phyloP scores from a whole-genome alignment of 2,113 vertebrate species.

The Ophiodon elongatus region DNA sequence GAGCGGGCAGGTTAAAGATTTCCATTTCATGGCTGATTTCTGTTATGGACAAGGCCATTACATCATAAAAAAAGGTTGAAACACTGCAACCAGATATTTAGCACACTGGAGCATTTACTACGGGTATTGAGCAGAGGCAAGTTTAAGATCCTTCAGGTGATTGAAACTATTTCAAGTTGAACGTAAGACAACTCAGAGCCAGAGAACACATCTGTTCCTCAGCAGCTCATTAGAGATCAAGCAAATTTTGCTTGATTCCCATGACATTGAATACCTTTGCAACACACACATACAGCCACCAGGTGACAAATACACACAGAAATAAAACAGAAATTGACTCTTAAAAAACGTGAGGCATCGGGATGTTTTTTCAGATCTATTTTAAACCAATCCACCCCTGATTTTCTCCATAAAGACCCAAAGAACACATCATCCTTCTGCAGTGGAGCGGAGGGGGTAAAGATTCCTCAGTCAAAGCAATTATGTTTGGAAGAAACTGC shows the following conservation, averaged over 20 bases:
- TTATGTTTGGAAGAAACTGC: constrained; percentile 28
- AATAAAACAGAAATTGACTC: background rate
- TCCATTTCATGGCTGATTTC: constrained; percentile 22
- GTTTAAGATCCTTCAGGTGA: constrained; percentile 22
- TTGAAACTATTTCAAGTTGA: constrained; percentile 25
- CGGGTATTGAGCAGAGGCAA: background rate
- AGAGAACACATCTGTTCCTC: constrained; percentile 46
- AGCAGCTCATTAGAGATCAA: constrained; percentile 3
- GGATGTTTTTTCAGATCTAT: constrained; percentile 24
- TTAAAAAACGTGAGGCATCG: background rate
- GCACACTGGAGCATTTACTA: constrained; percentile 11
- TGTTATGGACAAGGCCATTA: background rate
- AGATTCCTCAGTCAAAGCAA: constrained; percentile 29
- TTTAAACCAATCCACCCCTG: background rate
- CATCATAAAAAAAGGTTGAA: constrained; percentile 35
- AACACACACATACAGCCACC: constrained; percentile 11
- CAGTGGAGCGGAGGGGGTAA: constrained; percentile 2
- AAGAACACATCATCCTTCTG: constrained; percentile 32
- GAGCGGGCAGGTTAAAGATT: background rate
- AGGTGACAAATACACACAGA: background rate
- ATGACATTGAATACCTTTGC: background rate
- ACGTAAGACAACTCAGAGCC: constrained; percentile 16
- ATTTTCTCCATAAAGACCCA: constrained; percentile 6
- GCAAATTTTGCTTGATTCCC: constrained; percentile 5
- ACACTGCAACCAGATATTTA: constrained; percentile 27